These are phyloP conservation scores for Dicyrtoma fusca DNA, from an alignment of 2,888 invertebrate species.

Conservation along the genomic window DNA sequence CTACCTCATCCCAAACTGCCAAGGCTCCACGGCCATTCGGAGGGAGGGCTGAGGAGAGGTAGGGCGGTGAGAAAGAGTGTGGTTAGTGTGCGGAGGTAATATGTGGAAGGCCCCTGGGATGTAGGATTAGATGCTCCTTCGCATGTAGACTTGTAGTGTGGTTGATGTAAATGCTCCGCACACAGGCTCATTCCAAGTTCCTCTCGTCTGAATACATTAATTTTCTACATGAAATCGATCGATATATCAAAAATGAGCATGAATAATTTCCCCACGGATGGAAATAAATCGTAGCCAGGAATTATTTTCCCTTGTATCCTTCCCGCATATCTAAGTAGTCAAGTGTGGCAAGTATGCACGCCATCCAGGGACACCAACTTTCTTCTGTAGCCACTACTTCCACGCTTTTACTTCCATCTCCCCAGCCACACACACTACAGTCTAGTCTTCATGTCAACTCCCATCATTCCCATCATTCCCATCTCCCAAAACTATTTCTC, in stretches of 20 bases:
- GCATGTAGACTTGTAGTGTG: no score
- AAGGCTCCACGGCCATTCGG: no score
- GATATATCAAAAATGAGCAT: conserved; percentile 48
- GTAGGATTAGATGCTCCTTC: not conserved
- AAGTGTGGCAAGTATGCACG: not conserved
- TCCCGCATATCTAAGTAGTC: not conserved
- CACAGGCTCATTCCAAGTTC: conserved; percentile 17
- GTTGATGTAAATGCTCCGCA: not conserved
- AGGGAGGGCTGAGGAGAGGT: no score
- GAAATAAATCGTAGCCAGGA: conserved; percentile 44
- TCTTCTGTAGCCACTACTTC: no score
- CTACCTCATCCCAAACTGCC: no score
- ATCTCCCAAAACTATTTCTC: no score
- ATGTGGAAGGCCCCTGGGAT: no score
- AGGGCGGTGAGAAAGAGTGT: not conserved
- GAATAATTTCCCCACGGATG: conserved; percentile 48
- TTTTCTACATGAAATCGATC: conserved; percentile 45
- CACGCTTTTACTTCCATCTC: no score
- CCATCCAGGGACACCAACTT: no score
- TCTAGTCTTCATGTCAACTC: no score
- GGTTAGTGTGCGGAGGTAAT: not conserved
- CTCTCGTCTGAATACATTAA: conserved; percentile 39
- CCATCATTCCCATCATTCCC: no score
- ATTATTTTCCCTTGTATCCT: conserved; percentile 37
- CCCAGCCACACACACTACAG: no score